A percentile compares a stretch with the other conserved stretches of the same genome.
These are phyloP conservation scores for Lutraria rhynchaena DNA, from an alignment of 1,140 invertebrate species.

Conservation along the genomic window DNA sequence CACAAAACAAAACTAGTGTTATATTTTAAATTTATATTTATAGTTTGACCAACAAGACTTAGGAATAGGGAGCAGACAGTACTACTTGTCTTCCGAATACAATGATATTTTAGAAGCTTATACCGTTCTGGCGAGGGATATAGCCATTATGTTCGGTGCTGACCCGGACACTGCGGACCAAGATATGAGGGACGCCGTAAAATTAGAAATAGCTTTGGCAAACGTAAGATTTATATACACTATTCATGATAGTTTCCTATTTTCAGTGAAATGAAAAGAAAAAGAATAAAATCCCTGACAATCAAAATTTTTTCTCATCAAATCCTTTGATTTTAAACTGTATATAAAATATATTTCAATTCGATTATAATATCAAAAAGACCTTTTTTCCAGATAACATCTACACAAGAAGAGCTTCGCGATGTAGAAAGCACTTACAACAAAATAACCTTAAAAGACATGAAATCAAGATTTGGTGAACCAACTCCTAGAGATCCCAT, in stretches of 20 bases:
- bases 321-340: no score
- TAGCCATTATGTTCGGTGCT: slow-evolving; percentile 89
- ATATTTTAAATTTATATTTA: no score
- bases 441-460: slow-evolving; percentile 88
- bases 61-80: slow-evolving; percentile 80
- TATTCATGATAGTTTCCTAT: no score
- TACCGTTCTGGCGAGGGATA: slow-evolving; percentile 89
- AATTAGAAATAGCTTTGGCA: slow-evolving; percentile 90
- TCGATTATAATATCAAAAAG: no score
- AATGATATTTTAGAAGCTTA: slow-evolving; percentile 86
- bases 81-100: slow-evolving; percentile 1
- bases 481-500: slow-evolving; percentile 49
- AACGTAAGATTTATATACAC: slow-evolving; percentile 83
- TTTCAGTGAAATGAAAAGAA: no score
- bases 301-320: no score
- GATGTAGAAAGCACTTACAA: slow-evolving; percentile 95
- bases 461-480: slow-evolving; percentile 62
- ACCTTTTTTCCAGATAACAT: slow-evolving; percentile 88
- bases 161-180: slow-evolving; percentile 83
- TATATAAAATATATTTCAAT: no score
- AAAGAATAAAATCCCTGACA: no score
- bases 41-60: slow-evolving; percentile 92
- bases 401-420: slow-evolving; percentile 90
- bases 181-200: slow-evolving; percentile 88
- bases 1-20: background rate